phyloP scores from a whole-genome alignment of 2,797 vertebrate genomes.

The Luscinia luscinia region DNA sequence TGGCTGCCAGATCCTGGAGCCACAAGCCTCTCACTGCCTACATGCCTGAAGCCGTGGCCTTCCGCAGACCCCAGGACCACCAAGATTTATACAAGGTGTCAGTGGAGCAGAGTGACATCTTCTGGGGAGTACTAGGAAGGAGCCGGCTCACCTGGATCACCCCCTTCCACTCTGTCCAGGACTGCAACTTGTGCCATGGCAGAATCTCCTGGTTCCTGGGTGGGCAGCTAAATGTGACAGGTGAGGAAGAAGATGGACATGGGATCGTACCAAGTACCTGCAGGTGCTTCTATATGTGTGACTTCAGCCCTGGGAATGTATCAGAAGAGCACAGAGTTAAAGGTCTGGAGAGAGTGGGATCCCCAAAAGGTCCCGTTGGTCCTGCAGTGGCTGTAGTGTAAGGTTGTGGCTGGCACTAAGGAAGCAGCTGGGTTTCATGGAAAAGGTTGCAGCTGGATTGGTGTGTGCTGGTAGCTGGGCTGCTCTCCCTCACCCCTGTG shows the following conservation, averaged over 20 bases:
- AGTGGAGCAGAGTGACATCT: constrained; percentile 50
- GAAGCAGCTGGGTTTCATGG: background rate
- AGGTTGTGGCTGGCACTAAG: background rate
- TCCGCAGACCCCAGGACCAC: constrained; percentile 43
- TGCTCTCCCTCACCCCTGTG: background rate
- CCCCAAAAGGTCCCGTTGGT: background rate
- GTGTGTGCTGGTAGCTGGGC: background rate
- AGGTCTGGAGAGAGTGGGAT: background rate
- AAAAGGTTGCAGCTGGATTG: background rate
- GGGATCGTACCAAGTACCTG: background rate
- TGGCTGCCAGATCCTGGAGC: constrained; percentile 21
- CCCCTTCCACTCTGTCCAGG: constrained; percentile 65
- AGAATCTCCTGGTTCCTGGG: constrained; percentile 71
- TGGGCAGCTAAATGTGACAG: constrained; percentile 65
- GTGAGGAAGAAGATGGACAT: background rate
- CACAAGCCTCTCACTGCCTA: constrained; percentile 25
- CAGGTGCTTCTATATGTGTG: background rate
- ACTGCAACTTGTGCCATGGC: constrained; percentile 52
- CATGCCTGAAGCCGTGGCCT: constrained; percentile 53
- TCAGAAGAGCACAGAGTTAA: background rate
- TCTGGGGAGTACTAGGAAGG: constrained; percentile 63
- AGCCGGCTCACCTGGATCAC: constrained; percentile 62
- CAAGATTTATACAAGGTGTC: constrained; percentile 60
- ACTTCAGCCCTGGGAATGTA: background rate
- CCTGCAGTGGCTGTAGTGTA: background rate